These are phyloP conservation scores for Caenorhabditis remanei DNA, from an alignment of 1,140 invertebrate genomes.

Conservation along the genomic window DNA sequence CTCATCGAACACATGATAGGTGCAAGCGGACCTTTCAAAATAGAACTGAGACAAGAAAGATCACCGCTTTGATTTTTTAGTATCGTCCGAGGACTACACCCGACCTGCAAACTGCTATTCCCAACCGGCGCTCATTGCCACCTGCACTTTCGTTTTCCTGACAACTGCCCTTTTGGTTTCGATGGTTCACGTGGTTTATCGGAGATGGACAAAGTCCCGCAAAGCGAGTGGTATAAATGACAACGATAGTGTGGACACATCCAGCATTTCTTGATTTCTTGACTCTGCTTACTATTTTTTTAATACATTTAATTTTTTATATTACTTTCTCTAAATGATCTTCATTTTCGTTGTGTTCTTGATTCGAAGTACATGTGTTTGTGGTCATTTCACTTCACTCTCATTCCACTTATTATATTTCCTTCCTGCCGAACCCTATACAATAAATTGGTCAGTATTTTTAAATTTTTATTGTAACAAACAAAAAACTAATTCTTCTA, in stretches of 20 bases:
- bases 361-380: background rate
- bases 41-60: constrained; percentile 23
- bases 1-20: constrained; percentile 55
- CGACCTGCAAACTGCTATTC: constrained; percentile 25
- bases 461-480: no score
- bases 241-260: constrained; percentile 24
- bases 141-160: constrained; percentile 53
- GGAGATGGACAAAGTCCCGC: constrained; percentile 36
- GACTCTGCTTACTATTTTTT: background rate
- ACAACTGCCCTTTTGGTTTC: constrained; percentile 23
- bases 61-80: constrained; percentile 12
- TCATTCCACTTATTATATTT: constrained; percentile 9
- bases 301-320: background rate
- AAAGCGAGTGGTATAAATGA: constrained; percentile 33
- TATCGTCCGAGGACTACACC: constrained; percentile 51
- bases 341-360: background rate
- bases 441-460: background rate
- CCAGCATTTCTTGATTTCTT: constrained; percentile 5
- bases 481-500: no score
- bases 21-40: constrained; percentile 52
- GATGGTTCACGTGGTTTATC: constrained; percentile 48
- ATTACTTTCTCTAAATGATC: background rate
- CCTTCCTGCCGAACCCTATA: background rate
- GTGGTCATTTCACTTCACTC: background rate
- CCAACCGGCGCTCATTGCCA: constrained; percentile 32